Percentiles rank a stretch among this genome's conserved stretches.
These are phyloP conservation scores for Amphipoea oculea DNA, from an alignment of 2,888 invertebrate species.

Conservation along the genomic window DNA sequence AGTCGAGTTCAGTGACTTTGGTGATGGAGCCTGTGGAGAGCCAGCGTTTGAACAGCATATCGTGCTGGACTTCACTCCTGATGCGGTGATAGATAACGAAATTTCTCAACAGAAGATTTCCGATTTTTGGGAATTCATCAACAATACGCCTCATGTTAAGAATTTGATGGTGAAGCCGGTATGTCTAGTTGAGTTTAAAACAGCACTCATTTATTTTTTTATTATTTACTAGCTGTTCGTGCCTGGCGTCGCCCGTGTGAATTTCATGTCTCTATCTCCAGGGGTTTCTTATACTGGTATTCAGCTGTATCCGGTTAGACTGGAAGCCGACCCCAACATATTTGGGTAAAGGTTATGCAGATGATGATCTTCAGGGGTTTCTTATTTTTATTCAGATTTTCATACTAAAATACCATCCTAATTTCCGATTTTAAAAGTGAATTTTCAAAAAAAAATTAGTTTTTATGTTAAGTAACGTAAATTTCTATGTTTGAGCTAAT, in stretches of 20 bases:
- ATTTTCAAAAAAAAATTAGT: not conserved
- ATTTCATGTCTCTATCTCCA: not conserved
- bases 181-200: not conserved
- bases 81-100: conserved; percentile 66
- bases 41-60: conserved; percentile 30
- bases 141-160: conserved; percentile 62
- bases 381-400: not conserved
- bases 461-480: not conserved
- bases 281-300: not conserved
- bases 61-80: conserved; percentile 65
- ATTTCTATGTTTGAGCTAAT: not conserved
- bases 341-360: no score
- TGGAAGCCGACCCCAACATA: no score
- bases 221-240: not conserved
- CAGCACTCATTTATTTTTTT: not conserved
- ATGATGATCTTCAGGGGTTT: not conserved
- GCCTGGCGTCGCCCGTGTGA: not conserved
- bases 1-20: conserved; percentile 27
- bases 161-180: conserved; percentile 70
- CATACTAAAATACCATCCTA: not conserved
- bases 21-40: conserved; percentile 61
- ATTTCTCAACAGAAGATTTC: conserved; percentile 70
- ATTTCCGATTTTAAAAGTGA: not conserved
- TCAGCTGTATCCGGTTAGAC: no score
- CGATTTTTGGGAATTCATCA: conserved; percentile 73